Evolutionary conservation across 2,113 vertebrate species (phyloP), one percentile per base, ranked within the genome.

Genomic region (Cathartes aura): DNA sequence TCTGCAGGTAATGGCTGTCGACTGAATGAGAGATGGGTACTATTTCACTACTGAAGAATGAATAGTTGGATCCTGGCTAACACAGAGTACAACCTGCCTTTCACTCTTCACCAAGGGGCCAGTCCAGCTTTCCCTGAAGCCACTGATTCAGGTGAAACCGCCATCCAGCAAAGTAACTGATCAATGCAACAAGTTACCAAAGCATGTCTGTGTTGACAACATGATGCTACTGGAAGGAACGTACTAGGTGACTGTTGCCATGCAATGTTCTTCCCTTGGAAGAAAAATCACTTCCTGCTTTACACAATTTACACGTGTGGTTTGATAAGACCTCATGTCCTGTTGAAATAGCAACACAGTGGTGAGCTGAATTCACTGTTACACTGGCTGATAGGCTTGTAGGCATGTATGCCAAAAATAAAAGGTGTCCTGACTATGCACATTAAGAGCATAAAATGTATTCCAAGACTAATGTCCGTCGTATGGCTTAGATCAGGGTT

Each of bases 181-280:
- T 64, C 22, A n/a, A 11, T 11, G 43, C 45, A 58, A 45, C 1
- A 1, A 60, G 45, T 45, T 47, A 67, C 43, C 36, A 5, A 40
- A 34, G 11, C 0, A 0, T 5, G 4, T 14, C 56, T 4, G 4
- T 40, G 64, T 7, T 32, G 56, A 59, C 10, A 45, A 16, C 6
- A 1, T 1, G 50, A 15, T 36, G 58, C n/a, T 63, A 3, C 52
- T 32, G 68, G 64, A 76, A 75, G 52, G 55, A 66, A 34, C 0
- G 3, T 32, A 30, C 32, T 9, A 48, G 40, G n/a, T 56, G 23
- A 27, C 34, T 20, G 8, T 19, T 82, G 13, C n/a, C 36, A 14
- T 3, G 3, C 12, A 15, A 17, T 3, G 16, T 18, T 59, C 42
- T 66, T 85, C 63, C n/a, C 55, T 45, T 59, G 78, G 74, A 75